Evolutionary conservation across 2,797 vertebrate genomes (phyloP).

Genomic region (Danio aesculapii): DNA sequence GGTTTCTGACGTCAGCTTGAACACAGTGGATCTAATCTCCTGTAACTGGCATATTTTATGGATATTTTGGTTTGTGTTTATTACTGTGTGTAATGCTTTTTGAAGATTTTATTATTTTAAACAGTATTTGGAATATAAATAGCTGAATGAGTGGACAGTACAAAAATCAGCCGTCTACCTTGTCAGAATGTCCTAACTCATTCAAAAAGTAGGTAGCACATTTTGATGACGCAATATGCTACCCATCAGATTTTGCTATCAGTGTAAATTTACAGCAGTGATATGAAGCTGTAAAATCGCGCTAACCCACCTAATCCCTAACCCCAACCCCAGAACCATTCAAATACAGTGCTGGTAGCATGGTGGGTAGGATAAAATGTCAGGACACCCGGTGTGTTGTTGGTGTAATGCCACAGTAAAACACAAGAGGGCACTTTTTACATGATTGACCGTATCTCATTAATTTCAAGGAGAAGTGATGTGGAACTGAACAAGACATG

Average conservation of each 20-base stretch:
- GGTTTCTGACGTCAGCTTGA: background rate
- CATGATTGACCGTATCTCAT: slow-evolving; percentile 17
- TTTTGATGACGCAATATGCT: no score
- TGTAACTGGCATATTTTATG: background rate
- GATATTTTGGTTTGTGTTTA: background rate
- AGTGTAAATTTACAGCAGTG: background rate
- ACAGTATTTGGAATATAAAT: background rate
- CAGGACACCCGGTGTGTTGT: background rate
- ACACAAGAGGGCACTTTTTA: slow-evolving; percentile 59
- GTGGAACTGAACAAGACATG: background rate
- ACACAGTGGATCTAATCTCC: slow-evolving; percentile 15
- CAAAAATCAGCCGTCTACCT: no score
- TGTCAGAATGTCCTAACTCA: no score
- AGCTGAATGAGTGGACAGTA: background rate
- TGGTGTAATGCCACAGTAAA: slow-evolving; percentile 45
- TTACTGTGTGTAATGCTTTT: background rate
- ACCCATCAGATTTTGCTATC: no score
- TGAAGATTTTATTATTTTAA: no score
- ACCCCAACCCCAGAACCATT: no score
- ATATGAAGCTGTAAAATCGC: background rate
- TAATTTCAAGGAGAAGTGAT: background rate
- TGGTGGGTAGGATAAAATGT: background rate
- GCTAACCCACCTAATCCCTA: no score
- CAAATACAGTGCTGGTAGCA: no score
- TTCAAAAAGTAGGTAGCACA: no score